Evolutionary conservation across 2,113 vertebrate genomes (phyloP), one percentile per base, ranked within the genome.

Genomic region (Carassius auratus): DNA sequence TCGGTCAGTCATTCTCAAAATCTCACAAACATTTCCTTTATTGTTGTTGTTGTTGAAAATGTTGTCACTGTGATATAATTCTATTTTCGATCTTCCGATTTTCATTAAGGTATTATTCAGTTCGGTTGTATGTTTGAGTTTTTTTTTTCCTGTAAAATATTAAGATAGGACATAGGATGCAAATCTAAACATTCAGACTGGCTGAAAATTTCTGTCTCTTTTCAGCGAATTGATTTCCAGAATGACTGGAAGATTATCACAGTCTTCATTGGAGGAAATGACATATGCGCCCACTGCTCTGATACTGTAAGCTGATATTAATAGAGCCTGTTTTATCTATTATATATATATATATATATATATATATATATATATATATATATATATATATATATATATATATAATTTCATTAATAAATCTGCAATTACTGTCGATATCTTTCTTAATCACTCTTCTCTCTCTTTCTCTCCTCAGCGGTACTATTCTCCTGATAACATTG

Each of bases 191-290:
- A 57, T 12, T 71, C 19, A 78, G 17, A 59, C 26, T 19, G 9
- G 10, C 36, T 66, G n/a, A 50, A 66, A 36, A 3, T 14, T 69
- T 52, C 55, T 84, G n/a, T 90, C 75, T 83, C 52, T 88, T 86
- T 85, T 30, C 87, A 99, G 98, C 93, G 91, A 88, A 93, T 98
- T 23, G 90, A 97, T 91, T 97, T 98, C 85, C 23, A 85, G 1
- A 94, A 90, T 0, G 96, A 96, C 92, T 99, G 98, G 98, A 99
- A 99, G 92, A 89, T 99, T 88, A 96, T 99, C 93, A 99, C 97
- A 0, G 80, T 98, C 90, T 93, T 96, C 52, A 93, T 98, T 8
- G 96, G 97, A 79, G 89, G 85, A 86, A 96, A 93, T 0, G 97
- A 99, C 88, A 83, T 99, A 12, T 98, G 98, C 90, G 95, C 91